A percentile compares a stretch with the other conserved stretches of the same genome.
Evolutionary conservation across 2,797 vertebrate species (phyloP).

Genomic region (Vireo griseus): DNA sequence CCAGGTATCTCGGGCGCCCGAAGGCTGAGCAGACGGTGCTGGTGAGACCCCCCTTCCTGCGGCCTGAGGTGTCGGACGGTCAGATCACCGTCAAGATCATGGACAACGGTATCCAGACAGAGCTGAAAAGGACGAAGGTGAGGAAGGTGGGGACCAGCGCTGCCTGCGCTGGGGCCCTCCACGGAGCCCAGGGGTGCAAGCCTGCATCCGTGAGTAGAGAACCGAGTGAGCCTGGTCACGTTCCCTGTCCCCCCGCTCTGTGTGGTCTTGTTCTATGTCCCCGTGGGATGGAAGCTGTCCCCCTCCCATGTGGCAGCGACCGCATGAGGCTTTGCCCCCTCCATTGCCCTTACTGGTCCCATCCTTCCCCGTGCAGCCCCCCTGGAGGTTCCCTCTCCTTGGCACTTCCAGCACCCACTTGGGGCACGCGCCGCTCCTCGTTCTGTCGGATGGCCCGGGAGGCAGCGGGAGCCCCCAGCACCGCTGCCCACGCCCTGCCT

Average conservation of each 20-base stretch:
- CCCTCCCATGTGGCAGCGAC: neutral
- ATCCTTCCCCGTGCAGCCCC: neutral
- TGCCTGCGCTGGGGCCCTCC: neutral
- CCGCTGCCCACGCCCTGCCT: neutral
- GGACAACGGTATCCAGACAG: slow-evolving; percentile 95
- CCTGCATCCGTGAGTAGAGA: slow-evolving; percentile 52
- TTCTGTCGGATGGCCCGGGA: accelerated
- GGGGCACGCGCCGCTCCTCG: accelerated
- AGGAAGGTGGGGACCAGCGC: slow-evolving; percentile 6
- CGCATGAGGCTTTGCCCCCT: neutral
- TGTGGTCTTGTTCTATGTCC: neutral
- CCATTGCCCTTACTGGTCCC: neutral
- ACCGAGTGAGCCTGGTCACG: slow-evolving; percentile 13
- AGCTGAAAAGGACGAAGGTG: slow-evolving; percentile 81
- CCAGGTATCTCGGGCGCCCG: slow-evolving; percentile 87
- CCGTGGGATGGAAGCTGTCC: neutral
- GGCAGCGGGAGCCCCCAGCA: accelerated
- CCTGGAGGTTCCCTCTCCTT: neutral
- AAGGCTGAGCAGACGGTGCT: slow-evolving; percentile 80
- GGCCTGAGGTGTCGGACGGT: slow-evolving; percentile 84
- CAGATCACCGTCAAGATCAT: slow-evolving; percentile 90
- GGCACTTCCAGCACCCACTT: neutral
- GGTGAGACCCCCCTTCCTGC: slow-evolving; percentile 89
- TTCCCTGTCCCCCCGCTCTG: accelerated
- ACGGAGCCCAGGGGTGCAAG: neutral